Base-by-base conservation (phyloP, 2,888 invertebrate species). In the Diaperis boleti region DNA sequence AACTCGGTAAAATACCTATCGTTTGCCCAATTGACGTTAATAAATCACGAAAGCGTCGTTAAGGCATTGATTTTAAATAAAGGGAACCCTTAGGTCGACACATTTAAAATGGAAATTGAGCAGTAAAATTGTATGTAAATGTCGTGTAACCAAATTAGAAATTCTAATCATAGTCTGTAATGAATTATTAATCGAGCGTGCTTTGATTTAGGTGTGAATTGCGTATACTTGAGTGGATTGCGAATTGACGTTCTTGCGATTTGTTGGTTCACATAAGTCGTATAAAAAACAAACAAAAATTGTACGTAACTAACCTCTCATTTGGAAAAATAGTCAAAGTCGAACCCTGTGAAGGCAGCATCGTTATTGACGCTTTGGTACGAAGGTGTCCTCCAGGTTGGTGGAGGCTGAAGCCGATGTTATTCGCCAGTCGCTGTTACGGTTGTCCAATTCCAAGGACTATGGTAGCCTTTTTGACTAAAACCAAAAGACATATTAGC, bases 341-440 rank as follows among this genome's bases (percentile, higher is more conserved):
- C 79, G 73, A 78, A 78, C 77, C 79, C 78, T 75, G 78, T 78
- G 68, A 76, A 77, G 68, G 76, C 71, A 67, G 76, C 74, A 70
- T 77, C 76, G 67, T 68, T 72, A 69, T 72, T 72, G 69, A 67
- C 70, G 68, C 70, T 67, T 69, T 71, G 75, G 56, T 70, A 69
- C 44, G 66, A 56, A 39, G 69, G 59, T 59, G 70, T 69, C 80
- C 81, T 79, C 81, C 81, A 80, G 44, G 82, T 82, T 82, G 83
- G 79, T 84, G 86, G 85, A 85, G 78, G 85, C 80, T 74, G 76
- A 67, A 76, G 78, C 80, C 79, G 79, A 76, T 85, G 87, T 87
- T 87, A 88, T 86, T 87, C 88, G 31, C 87, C 87, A 65, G 86
- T 85, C 55, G 87, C 87, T 0, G 87, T 85, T 78, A 87, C 86